Base-by-base conservation (phyloP, 92 coral and sea anemone species). In the Phenganax subtilis region DNA sequence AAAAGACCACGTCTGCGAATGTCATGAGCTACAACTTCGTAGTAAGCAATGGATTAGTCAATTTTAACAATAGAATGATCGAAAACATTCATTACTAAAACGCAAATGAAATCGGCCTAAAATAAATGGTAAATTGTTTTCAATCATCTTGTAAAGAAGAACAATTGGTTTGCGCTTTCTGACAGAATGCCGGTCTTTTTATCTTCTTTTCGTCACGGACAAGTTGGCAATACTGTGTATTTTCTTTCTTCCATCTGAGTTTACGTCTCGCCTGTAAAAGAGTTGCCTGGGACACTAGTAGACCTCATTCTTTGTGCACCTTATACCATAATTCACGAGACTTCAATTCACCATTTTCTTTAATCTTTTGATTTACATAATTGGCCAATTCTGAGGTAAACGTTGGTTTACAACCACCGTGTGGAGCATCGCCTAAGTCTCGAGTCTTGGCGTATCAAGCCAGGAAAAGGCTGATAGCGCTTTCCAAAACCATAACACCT, bases 271-370 rank as follows among this genome's bases (percentile, higher is more conserved):
- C 55, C 4, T 54, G 75, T 28, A 52, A 54, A 3, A 70, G 29
- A 1, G 68, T 20, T 62, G 68, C n/a, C 2, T 28, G 27, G n/a
- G 68, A 62, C 5, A 62, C 28, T 3, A n/a, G 29, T 6, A 62
- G 29, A 11, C 68, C 68, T n/a, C 28, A 62, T 20, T 62, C 2
- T 10, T 20, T 59, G n/a, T 16, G 5, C 17, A 59, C 4, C 12
- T 12, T 3, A 12, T 59, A 3, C 28, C 54, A 55, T 63, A 73
- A 78, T 74, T 83, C 81, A 11, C 65, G 29, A 20, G 85, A 76
- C 0, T 88, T 87, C 12, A 85, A 55, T 54, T 87, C 88, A 51
- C 85, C 88, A 56, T 84, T 72, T 55, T 87, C 60, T 52, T 86
- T 76, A 27, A 62, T 74, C 51, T 83, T 12, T 16, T n/a, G n/a